Base-by-base conservation (phyloP, 35 echinoderm and acorn worm genomes). In the Amphiura filiformis region DNA sequence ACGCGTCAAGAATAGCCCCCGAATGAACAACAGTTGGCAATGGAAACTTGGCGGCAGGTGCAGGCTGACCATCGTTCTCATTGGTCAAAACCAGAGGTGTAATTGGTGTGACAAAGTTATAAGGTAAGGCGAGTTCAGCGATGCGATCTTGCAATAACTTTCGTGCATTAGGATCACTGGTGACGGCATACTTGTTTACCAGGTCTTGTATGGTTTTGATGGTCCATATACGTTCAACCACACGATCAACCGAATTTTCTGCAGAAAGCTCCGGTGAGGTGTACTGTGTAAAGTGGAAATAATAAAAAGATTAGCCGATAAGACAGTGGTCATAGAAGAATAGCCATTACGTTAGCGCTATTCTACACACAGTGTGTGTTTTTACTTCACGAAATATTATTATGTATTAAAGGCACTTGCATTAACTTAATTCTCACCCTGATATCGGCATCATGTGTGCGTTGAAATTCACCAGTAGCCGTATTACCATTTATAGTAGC, bases 191-290 rank as follows among this genome's bases (percentile, higher is more conserved):
- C 80, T 93, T 56, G 32, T 93, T 83, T 13, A 97, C 91, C 38
- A 97, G 79, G 32, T 89, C 86, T 57, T 91, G 65, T 0, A 97
- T 80, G 20, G 80, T 85, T 76, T 89, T 88, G 37, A 93, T 79
- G 22, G 95, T 87, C 95, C 95, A 97, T 17, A 97, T 94, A 11
- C 88, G 89, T 57, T 91, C 88, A 1, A 97, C 89, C 22, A 97
- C 95, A 78, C 89, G 79, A 15, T 38, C 78, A 1, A 93, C 91
- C 20, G 92, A 81, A 18, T 81, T 82, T 1, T 82, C 39, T 23
- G 76, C 76, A 30, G 41, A 82, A 32, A 97, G 77, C 32, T 93
- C 95, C 34, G 87, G 88, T 52, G 88, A 86, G 1, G 91, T 80
- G 61, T 42, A 37, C 92, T 93, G 34, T n/a, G n/a, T n/a, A n/a